phyloP scores from a whole-genome alignment of 2,888 invertebrate genomes.

The Sinhomidia bicolor region DNA sequence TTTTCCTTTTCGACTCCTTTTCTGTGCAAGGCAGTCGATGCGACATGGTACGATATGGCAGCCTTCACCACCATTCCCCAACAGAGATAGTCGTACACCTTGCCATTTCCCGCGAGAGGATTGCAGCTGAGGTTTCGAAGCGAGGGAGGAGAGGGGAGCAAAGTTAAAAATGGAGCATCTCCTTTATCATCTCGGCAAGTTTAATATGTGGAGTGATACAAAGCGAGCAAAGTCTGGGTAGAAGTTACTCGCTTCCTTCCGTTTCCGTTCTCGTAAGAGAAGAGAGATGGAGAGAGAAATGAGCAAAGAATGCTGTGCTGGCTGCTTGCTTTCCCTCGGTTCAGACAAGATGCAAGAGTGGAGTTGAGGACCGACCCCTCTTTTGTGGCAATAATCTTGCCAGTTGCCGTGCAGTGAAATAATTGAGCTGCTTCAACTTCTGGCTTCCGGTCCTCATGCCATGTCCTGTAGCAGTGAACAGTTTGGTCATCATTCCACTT shows the following conservation, averaged over 20 bases:
- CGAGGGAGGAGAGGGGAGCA: not conserved
- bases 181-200: slow-evolving; percentile 49
- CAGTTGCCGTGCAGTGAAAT: not conserved
- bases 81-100: no score
- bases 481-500: not conserved
- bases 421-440: not conserved
- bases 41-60: no score
- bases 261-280: no score
- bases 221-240: no score
- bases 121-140: no score
- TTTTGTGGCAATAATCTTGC: not conserved
- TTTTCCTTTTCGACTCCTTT: not conserved
- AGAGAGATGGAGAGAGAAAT: not conserved
- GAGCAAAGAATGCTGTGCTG: not conserved
- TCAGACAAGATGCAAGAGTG: no score
- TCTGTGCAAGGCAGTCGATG: slow-evolving; percentile 11
- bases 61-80: slow-evolving; percentile 13
- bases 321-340: no score
- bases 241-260: not conserved
- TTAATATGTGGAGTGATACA: not conserved
- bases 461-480: slow-evolving; percentile 30
- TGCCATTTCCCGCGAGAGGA: no score
- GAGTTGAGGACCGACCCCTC: no score
- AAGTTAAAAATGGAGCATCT: slow-evolving; percentile 43
- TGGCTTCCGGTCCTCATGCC: not conserved